These are phyloP conservation scores for Itoplectis maculator DNA, from an alignment of 2,888 invertebrate genomes.

Conservation along the genomic window DNA sequence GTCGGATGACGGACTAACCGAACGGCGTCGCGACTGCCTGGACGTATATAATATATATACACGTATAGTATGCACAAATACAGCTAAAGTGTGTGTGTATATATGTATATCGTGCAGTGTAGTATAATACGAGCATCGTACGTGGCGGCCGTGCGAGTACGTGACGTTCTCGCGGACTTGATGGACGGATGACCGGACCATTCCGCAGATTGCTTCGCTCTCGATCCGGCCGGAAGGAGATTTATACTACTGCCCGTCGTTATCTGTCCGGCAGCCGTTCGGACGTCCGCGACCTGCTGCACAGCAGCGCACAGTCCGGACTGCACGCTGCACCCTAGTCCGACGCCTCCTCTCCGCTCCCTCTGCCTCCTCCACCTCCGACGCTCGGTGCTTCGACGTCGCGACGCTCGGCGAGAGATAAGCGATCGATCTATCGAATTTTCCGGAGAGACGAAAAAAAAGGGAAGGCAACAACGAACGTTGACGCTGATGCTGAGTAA, in stretches of 20 bases:
- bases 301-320: constrained; percentile 26
- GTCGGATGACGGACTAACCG: neutral
- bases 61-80: constrained; percentile 31
- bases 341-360: constrained; percentile 15
- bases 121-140: constrained; percentile 36
- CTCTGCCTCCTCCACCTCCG: constrained; percentile 2
- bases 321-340: constrained; percentile 36
- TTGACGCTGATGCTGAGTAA: constrained; percentile 28
- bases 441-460: constrained; percentile 16
- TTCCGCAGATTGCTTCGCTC: constrained; percentile 84
- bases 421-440: constrained; percentile 72
- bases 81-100: constrained; percentile 4
- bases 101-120: constrained; percentile 39
- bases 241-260: constrained; percentile 82
- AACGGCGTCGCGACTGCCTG: constrained; percentile 21
- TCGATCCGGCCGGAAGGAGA: constrained; percentile 82
- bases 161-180: constrained; percentile 79
- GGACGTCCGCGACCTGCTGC: constrained; percentile 68
- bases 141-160: constrained; percentile 66
- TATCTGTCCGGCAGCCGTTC: constrained; percentile 77
- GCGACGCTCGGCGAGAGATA: constrained; percentile 68
- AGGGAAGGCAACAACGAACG: constrained; percentile 9
- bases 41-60: constrained; percentile 35
- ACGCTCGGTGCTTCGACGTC: constrained; percentile 42
- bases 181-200: constrained; percentile 84